A percentile compares a stretch with the other conserved stretches of the same genome.
These are phyloP conservation scores for Sebastes flavidus DNA, from an alignment of 2,797 vertebrate genomes.

Conservation along the genomic window DNA sequence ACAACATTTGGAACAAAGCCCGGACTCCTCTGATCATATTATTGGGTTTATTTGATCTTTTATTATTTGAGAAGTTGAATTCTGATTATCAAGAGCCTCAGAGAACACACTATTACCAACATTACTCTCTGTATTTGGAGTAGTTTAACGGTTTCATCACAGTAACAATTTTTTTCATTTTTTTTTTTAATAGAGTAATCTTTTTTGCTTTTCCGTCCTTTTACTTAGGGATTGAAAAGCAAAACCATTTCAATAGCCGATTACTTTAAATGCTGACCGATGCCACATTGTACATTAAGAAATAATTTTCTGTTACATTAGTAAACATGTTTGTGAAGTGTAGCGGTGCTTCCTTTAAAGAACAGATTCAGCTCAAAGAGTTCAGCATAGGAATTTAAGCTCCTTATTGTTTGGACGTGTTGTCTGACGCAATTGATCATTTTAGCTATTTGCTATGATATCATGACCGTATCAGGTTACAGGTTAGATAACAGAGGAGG, in stretches of 20 bases:
- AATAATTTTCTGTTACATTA: neutral
- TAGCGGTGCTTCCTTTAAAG: neutral
- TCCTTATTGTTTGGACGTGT: conserved; percentile 9
- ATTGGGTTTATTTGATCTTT: neutral
- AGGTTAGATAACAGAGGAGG: neutral
- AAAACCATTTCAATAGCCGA: neutral
- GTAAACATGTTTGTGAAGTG: neutral
- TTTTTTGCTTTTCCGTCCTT: neutral
- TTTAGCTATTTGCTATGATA: conserved; percentile 4
- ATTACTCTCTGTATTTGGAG: neutral
- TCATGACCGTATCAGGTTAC: conserved; percentile 21
- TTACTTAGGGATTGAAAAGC: neutral
- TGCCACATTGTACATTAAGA: neutral
- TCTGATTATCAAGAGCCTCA: neutral
- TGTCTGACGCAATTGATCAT: conserved; percentile 22
- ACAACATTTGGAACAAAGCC: neutral
- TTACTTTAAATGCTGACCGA: neutral
- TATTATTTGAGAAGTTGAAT: neutral
- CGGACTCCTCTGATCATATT: neutral
- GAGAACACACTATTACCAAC: neutral
- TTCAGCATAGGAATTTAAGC: conserved; percentile 1
- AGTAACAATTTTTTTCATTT: neutral
- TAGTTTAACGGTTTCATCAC: neutral
- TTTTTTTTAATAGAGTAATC: neutral
- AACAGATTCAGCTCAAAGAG: neutral